phyloP scores from a whole-genome alignment of 2,888 invertebrate species.

The Plutella xylostella region DNA sequence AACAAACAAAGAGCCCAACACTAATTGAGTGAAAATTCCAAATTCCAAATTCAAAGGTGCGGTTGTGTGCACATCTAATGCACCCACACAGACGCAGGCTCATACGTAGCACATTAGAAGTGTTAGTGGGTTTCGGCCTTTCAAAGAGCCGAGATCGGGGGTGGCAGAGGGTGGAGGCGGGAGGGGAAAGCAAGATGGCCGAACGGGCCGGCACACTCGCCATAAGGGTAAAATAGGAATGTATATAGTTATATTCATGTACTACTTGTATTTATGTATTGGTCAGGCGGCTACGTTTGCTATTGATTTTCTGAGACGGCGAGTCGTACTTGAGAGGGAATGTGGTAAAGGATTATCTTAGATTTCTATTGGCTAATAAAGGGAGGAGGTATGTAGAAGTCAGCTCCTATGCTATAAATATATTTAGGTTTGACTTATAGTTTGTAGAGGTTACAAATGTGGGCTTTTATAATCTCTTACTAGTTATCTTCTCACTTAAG shows the following conservation, averaged over 20 bases:
- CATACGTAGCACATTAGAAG: constrained; percentile 61
- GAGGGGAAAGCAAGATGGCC: constrained; percentile 62
- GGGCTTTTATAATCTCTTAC: no score
- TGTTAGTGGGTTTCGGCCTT: constrained; percentile 68
- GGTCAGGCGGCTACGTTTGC: constrained; percentile 44
- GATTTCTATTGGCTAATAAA: no score
- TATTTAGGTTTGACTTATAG: no score
- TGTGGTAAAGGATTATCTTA: background rate
- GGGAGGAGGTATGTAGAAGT: no score
- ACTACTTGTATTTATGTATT: constrained; percentile 38
- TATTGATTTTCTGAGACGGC: constrained; percentile 41
- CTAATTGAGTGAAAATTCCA: constrained; percentile 4
- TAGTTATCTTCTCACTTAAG: no score
- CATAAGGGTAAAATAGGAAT: constrained; percentile 67
- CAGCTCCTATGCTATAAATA: no score
- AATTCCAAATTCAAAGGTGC: constrained; percentile 1
- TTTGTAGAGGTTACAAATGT: no score
- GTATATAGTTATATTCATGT: constrained; percentile 56
- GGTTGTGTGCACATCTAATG: constrained; percentile 7
- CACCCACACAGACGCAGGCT: constrained; percentile 12
- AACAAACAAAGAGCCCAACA: background rate
- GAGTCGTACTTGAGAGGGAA: background rate
- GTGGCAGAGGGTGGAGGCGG: constrained; percentile 63
- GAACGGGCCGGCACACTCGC: constrained; percentile 52
- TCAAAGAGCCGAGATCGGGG: constrained; percentile 64